Conservation (phyloP, 64 coral and sea anemone genomes). For the Montipora efflorescens region DNA sequence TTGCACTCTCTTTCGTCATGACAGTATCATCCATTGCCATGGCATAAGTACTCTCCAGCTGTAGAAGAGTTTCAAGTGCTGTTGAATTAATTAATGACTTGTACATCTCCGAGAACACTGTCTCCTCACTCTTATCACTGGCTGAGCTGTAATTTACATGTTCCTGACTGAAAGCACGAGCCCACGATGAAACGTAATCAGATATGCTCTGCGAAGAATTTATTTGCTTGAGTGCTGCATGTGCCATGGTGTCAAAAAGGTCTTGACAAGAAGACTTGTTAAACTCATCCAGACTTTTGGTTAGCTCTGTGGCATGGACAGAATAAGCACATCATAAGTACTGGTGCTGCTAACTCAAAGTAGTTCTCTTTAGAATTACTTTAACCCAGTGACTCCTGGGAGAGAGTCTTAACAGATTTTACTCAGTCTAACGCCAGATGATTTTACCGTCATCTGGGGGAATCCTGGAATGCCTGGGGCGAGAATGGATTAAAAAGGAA, state of each 20-base stretch:
- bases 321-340: too few relatives aligned
- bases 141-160: slow-evolving; percentile 76
- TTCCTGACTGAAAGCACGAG: slow-evolving; percentile 90
- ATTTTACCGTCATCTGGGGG: too few relatives aligned
- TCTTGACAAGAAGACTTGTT: slow-evolving; percentile 24
- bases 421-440: too few relatives aligned
- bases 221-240: slow-evolving; percentile 68
- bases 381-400: too few relatives aligned
- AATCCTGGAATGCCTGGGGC: too few relatives aligned
- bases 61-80: slow-evolving; percentile 94
- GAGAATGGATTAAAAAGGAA: too few relatives aligned
- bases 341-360: too few relatives aligned
- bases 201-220: slow-evolving; percentile 62
- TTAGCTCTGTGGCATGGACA: slow-evolving; percentile 52
- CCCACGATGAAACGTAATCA: slow-evolving; percentile 78
- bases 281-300: slow-evolving; percentile 69
- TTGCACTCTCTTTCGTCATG: slow-evolving; percentile 81
- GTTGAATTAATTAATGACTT: slow-evolving; percentile 92
- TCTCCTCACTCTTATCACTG: slow-evolving; percentile 84
- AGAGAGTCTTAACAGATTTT: too few relatives aligned
- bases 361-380: too few relatives aligned
- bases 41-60: slow-evolving; percentile 97
- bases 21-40: slow-evolving; percentile 90
- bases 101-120: slow-evolving; percentile 94
- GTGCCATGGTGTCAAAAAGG: slow-evolving; percentile 75